A percentile compares a stretch with the other conserved stretches of the same genome.
These are phyloP conservation scores for Otis tarda DNA, from an alignment of 2,113 vertebrate genomes.

Conservation along the genomic window DNA sequence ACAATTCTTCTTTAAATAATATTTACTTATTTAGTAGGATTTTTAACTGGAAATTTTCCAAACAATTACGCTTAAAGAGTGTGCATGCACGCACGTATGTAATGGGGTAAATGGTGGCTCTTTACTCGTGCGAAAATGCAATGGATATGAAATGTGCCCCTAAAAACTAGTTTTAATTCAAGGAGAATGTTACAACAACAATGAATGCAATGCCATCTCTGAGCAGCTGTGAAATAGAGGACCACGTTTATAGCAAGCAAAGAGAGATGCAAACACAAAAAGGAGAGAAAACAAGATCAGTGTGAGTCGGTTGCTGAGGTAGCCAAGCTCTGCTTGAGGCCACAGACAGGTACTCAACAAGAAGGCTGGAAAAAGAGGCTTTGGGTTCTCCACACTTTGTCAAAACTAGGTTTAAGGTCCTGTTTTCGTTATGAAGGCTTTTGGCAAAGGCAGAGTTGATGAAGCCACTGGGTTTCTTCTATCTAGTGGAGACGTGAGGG, in stretches of 20 bases:
- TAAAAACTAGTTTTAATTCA: slow-evolving; percentile 20
- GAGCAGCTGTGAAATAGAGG: neutral
- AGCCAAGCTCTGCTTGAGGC: neutral
- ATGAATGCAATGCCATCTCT: neutral
- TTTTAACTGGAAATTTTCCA: slow-evolving; percentile 1
- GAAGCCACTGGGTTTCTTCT: slow-evolving; percentile 41
- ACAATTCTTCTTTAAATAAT: neutral
- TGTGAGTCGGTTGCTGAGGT: neutral
- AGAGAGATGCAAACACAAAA: neutral
- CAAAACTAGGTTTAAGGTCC: neutral
- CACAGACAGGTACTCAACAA: neutral
- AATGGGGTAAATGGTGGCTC: neutral
- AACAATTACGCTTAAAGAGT: neutral
- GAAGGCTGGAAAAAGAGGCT: neutral
- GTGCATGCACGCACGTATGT: neutral
- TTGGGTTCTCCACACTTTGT: neutral
- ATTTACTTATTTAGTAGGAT: neutral
- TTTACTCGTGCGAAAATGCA: neutral
- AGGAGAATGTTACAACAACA: neutral
- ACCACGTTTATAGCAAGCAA: neutral
- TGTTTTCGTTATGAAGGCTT: neutral
- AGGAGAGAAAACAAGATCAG: neutral
- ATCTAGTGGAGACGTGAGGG: neutral
- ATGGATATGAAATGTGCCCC: neutral
- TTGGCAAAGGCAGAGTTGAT: slow-evolving; percentile 3